Evolutionary conservation across 2,113 vertebrate species (phyloP).

Genomic region (Cranoglanis bouderius): DNA sequence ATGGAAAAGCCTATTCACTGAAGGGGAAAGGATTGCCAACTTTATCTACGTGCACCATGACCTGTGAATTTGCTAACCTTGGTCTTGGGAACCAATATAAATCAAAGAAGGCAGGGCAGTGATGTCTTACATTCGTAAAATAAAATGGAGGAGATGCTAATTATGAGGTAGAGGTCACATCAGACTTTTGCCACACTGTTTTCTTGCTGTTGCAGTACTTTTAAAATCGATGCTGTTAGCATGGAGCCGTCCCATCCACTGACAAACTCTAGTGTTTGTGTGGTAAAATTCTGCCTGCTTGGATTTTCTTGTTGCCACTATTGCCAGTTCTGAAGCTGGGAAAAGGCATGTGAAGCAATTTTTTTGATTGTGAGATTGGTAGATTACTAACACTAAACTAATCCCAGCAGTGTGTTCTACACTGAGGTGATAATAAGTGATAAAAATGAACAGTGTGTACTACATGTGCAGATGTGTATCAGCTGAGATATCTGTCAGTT

Average conservation of each 20-base stretch:
- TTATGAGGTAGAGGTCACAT: background rate
- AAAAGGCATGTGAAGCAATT: background rate
- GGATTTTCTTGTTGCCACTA: background rate
- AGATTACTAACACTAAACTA: conserved; percentile 6
- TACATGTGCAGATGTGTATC: conserved; percentile 7
- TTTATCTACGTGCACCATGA: background rate
- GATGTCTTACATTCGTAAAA: background rate
- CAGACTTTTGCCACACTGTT: background rate
- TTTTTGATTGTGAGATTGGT: background rate
- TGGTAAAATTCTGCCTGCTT: background rate
- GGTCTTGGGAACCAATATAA: background rate
- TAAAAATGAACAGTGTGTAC: conserved; percentile 4
- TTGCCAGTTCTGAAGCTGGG: background rate
- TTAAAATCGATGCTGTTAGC: background rate
- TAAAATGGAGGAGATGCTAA: background rate
- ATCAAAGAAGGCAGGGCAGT: background rate
- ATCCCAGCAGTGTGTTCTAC: background rate
- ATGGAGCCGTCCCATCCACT: background rate
- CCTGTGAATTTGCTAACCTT: background rate
- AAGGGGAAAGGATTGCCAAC: background rate
- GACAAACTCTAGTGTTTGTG: background rate
- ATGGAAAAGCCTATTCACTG: background rate
- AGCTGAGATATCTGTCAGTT: conserved; percentile 5
- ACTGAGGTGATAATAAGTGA: conserved; percentile 22
- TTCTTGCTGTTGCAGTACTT: background rate